A percentile compares a stretch with the other conserved stretches of the same genome.
These are phyloP conservation scores for Lymantria dispar DNA, from an alignment of 2,888 invertebrate species.

Conservation along the genomic window DNA sequence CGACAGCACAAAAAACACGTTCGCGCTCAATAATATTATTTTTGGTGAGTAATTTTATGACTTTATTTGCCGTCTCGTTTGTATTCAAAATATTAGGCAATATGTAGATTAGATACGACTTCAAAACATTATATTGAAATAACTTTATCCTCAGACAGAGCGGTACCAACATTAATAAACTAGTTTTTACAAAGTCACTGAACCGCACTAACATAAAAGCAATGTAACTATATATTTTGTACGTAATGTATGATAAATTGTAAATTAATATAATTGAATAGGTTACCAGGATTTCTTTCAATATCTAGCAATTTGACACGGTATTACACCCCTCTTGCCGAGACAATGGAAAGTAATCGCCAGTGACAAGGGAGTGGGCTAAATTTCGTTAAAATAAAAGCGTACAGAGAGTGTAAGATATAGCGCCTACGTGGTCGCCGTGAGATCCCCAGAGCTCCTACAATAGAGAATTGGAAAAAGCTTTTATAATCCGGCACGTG, in stretches of 20 bases:
- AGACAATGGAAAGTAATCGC: constrained; percentile 80
- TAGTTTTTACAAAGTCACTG: constrained; percentile 20
- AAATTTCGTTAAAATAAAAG: constrained; percentile 83
- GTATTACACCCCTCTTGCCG: constrained; percentile 57
- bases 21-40: constrained; percentile 68
- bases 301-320: constrained; percentile 79
- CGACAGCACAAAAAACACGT: constrained; percentile 56
- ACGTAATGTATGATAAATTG: constrained; percentile 22
- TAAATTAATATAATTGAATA: constrained; percentile 53
- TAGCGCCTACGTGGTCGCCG: constrained; percentile 80
- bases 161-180: constrained; percentile 21
- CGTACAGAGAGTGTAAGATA: constrained; percentile 78
- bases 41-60: constrained; percentile 66
- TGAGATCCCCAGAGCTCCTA: constrained; percentile 67
- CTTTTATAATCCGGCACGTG: constrained; percentile 82
- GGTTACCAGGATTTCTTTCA: constrained; percentile 76
- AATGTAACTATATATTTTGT: constrained; percentile 6
- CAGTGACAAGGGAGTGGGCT: constrained; percentile 73
- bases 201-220: constrained; percentile 13
- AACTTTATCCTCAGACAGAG: constrained; percentile 17
- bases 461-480: constrained; percentile 82
- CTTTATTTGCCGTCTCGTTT: constrained; percentile 62
- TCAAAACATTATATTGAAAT: constrained; percentile 21
- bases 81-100: constrained; percentile 37
- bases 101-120: constrained; percentile 32